Percentiles rank a stretch among this genome's conserved stretches.
phyloP scores from a whole-genome alignment of 2,888 invertebrate genomes.

The Anagyrus pseudococci region DNA sequence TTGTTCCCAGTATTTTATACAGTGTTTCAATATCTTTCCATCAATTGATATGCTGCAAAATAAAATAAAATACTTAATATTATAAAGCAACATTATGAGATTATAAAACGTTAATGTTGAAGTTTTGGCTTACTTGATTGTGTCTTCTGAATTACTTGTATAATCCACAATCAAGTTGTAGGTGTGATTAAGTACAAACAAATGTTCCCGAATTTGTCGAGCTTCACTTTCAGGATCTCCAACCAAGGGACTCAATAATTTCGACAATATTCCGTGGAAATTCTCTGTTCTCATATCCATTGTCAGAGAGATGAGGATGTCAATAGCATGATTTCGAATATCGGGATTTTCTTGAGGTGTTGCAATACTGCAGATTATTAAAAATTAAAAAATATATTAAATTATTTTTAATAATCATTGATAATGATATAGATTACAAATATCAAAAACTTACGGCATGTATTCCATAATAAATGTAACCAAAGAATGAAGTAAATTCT shows the following conservation, averaged over 20 bases:
- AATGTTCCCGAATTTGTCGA: constrained; percentile 70
- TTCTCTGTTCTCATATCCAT: constrained; percentile 80
- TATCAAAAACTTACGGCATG: constrained; percentile 59
- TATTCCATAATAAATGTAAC: constrained; percentile 72
- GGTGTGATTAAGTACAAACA: constrained; percentile 71
- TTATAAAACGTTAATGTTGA: background rate
- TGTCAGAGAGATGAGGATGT: constrained; percentile 77
- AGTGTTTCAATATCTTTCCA: constrained; percentile 70
- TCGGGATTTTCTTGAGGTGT: constrained; percentile 70
- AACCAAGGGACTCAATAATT: constrained; percentile 70
- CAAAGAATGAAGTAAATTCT: constrained; percentile 70
- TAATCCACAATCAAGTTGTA: constrained; percentile 73
- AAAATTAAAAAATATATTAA: constrained; percentile 15
- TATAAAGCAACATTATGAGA: constrained; percentile 1
- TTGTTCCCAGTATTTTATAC: constrained; percentile 86
- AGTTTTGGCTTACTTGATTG: constrained; percentile 50
- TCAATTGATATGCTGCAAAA: constrained; percentile 62
- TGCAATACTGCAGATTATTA: constrained; percentile 44
- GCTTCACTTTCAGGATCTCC: constrained; percentile 72
- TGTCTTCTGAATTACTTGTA: constrained; percentile 59
- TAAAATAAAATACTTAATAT: background rate
- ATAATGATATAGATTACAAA: background rate
- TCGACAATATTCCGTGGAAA: constrained; percentile 70
- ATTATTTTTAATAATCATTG: constrained; percentile 1
- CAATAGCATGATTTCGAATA: constrained; percentile 70